Evolutionary conservation across 2,888 invertebrate species (phyloP), one percentile per base, ranked within the genome.

Genomic region (Torymus tubicola): DNA sequence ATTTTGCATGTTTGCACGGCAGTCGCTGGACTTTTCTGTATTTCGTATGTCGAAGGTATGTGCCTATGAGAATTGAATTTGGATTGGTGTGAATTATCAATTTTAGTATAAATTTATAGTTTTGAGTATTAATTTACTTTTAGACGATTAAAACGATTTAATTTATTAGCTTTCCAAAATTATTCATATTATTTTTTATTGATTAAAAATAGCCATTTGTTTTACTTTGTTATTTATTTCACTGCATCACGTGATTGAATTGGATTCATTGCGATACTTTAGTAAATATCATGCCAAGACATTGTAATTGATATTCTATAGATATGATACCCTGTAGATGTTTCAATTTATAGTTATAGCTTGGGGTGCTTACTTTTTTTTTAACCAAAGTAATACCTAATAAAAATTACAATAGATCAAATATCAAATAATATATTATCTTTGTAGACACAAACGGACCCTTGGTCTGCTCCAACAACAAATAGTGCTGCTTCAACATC

Each of bases 1-100:
- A 80, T 79, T 78, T 69, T 78, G 80, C 80, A 82, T 86, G 86
- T 81, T 84, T 82, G 81, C 86, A 84, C 83, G 83, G 80, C 85
- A 89, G 89, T 89, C 88, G 78, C 85, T 90, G 90, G 89, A 90
- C 85, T 87, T 90, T 83, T 87, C 88, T 82, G 85, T 86, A 70
- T 89, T 87, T 86, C 82, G 83, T 83, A 70, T 84, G 69, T 70
- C 50, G 24, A 85, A 88, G 88, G 87, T 88, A 87, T 78, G 87
- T 86, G 78, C 52, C 52, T 70, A 16, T n/a, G 53, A 53, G 14
- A 63, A 68, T 58, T 31, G 13, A 65, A 55, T 42, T 64, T 31
- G 16, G 50, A 57, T 81, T 57, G 8, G 18, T 12, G 60, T 72
- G 55, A 12, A 42, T 71, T 57, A 52, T 72, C 2, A 31, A 16